Base-by-base conservation (phyloP, 2,113 vertebrate species). In the Phrynocephalus versicolor region DNA sequence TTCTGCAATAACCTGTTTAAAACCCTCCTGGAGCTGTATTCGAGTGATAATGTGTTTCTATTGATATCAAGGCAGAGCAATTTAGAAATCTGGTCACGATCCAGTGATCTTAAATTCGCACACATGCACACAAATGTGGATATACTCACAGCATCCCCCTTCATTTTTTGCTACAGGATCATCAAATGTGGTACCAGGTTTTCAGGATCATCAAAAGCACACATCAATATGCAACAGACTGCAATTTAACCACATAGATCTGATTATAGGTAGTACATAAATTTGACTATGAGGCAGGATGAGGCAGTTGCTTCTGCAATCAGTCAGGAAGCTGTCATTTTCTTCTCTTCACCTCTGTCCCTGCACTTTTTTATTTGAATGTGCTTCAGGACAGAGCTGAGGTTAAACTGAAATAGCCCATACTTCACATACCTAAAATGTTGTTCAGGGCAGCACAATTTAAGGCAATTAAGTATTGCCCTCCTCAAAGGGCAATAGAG, bases 21-120 rank as follows among this genome's bases (percentile, higher is more conserved):
- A 89, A 89, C 79, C 85, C 89, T 87, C 55, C 79, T 88, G 82
- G 92, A 89, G 77, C 41, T 88, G 60, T 30, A 82, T 87, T 79
- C 45, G 79, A 70, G 79, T n/a, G 27, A 65, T n/a, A 45, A 45
- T 45, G 9, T 65, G 39, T 80, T 79, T 39, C 57, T 78, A 58
- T 16, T 79, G 33, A 30, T 79, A 33, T 79, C 58, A 80, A 27
- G 33, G 78, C 18, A 30, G 77, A 64, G 35, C n/a, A 39, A 65
- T 30, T 39, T 65, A 25, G 77, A 64, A 8, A 39, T 23, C 64
- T 64, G 33, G 58, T 64, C 14, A 65, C 33, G 57, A 37, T 60
- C 55, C 55, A 37, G n/a, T 41, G 15, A 41, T 41, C 2, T 45
- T 41, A 37, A 39, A 62, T 41, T 64, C 67, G 37, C 21, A 80